Evolutionary conservation across 2,888 invertebrate genomes (phyloP), one percentile per base, ranked within the genome.

Genomic region (Diadegma fenestrale): DNA sequence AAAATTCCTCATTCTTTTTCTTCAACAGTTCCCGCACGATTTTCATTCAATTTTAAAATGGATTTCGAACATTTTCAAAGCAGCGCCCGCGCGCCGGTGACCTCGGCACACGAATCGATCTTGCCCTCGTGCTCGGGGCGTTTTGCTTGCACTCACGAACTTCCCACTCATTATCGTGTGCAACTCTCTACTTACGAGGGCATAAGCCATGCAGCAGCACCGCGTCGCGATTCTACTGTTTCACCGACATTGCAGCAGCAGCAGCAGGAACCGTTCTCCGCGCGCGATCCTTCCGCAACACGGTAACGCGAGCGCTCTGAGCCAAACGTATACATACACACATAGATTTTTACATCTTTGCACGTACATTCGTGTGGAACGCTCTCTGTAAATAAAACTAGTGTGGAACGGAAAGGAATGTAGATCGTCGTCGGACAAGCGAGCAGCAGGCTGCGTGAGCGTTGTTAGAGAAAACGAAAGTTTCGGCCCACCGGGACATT

Each of bases 81-180:
- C n/a, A n/a, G n/a, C n/a, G n/a, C n/a, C n/a, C n/a, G n/a, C n/a
- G n/a, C n/a, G n/a, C n/a, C n/a, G n/a, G n/a, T n/a, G 87, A 84
- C 87, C 84, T 86, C 84, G 63, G 84, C 79, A 75, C 76, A 8
- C 7, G 78, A 80, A 87, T 82, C 84, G 84, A 84, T 84, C 86
- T 86, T 82, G 82, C 78, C 78, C 75, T 85, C 84, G 81, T 84
- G 84, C 85, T 82, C 51, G 69, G 69, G 82, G 82, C 73, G 66
- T 76, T 80, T 75, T 43, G 71, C 54, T 64, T 61, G 69, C 66
- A 72, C 78, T 82, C 82, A 69, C 81, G 63, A 73, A 81, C 80
- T 84, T 85, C 80, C 85, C 80, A 83, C 87, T 87, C 84, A 86
- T 86, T 84, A 83, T 77, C 69, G 71, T 81, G 71, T 81, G 45